Conservation (phyloP, 2,113 vertebrate genomes). For the Himantopus leucocephalus region DNA sequence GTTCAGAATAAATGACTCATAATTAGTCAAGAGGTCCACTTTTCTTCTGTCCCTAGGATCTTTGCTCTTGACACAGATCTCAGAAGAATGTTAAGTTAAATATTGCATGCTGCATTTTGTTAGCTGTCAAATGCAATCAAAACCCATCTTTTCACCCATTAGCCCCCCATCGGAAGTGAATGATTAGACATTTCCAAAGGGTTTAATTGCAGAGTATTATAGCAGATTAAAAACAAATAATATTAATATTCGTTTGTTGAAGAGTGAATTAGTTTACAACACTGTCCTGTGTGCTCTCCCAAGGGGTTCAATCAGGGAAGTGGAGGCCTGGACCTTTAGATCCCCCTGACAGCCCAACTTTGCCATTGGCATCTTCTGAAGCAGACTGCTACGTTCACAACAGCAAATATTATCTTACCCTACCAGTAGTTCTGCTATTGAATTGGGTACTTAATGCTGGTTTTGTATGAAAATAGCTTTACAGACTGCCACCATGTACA, state of each 20-base stretch:
- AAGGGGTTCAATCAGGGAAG: neutral
- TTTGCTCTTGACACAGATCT: neutral
- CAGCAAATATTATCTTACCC: neutral
- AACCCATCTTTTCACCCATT: neutral
- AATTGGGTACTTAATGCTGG: neutral
- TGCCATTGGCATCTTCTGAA: neutral
- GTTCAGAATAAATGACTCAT: conserved; percentile 63
- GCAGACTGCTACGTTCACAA: neutral
- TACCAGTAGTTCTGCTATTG: neutral
- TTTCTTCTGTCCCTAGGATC: neutral
- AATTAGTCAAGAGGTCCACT: conserved; percentile 46
- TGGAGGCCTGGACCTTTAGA: neutral
- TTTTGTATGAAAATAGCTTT: no score
- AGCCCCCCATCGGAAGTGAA: neutral
- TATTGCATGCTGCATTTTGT: neutral
- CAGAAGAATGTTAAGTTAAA: neutral
- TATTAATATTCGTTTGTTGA: neutral
- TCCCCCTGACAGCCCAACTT: neutral
- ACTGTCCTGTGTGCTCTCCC: neutral
- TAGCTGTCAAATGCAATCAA: neutral
- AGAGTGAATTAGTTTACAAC: accelerated
- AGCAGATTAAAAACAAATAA: neutral
- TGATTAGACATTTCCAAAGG: neutral
- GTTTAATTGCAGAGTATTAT: neutral
- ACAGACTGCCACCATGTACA: accelerated